Evolutionary conservation across 1,140 invertebrate genomes (phyloP), one percentile per base, ranked within the genome.

Genomic region (Capitella teleta): DNA sequence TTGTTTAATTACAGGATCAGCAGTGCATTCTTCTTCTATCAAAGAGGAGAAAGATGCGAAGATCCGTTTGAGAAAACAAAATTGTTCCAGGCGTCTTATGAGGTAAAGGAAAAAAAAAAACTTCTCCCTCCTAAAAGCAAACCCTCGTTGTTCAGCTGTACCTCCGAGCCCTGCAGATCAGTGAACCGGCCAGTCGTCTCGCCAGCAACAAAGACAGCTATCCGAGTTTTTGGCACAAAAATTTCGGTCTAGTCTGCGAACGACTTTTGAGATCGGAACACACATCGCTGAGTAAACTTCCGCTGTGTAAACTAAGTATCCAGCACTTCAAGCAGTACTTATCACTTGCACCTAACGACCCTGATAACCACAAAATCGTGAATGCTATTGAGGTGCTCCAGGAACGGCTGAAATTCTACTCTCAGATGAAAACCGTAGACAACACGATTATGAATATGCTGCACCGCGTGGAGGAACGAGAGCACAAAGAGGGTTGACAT

Each of bases 241-340:
- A 69, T 52, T 67, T 57, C 53, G 67, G 63, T 24, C 51, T 69
- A 14, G 61, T 61, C 16, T 63, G 64, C 56, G 61, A 64, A 49
- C 57, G 53, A 37, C 47, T 69, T 34, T 38, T 61, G 10, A 56
- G 54, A 37, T 14, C 59, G 1, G 28, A 36, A 8, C 46, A 49
- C 19, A n/a, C n/a, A n/a, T 16, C 47, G 8, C 41, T 55, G 16
- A 47, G 58, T 19, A 58, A 55, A 18, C 42, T 49, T 14, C 18
- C 48, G 1, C 51, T 64, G 5, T 34, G 61, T 2, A 55, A 54
- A n/a, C 47, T 57, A 6, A 58, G 54, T 24, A 59, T 64, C 25
- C 36, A 40, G 12, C 59, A 64, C 44, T 64, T 66, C 47, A 48
- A 58, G 47, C 46, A 43, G 23, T 64, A 63, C 47, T 14, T 62